These are phyloP conservation scores for Morbakka virulenta DNA, from an alignment of 30 jellyfish, hydroid and myxozoan species.

Conservation along the genomic window DNA sequence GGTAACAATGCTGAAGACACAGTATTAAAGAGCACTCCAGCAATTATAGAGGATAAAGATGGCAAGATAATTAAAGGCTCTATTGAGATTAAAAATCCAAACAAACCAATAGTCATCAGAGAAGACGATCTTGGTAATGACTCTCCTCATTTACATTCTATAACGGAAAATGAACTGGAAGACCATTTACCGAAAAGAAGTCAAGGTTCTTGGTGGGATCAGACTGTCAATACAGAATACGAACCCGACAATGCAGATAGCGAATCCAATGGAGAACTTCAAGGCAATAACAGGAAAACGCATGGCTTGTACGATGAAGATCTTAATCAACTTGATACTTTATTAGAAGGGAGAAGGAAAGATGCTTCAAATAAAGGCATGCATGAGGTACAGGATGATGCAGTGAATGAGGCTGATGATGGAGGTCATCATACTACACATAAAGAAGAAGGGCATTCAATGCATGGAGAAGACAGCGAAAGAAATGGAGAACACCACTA, in stretches of 20 bases:
- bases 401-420: constrained; percentile 15
- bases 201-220: background rate
- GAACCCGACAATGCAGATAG: no score
- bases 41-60: background rate
- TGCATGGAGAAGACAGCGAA: constrained; percentile 22
- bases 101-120: background rate
- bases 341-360: no score
- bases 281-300: background rate
- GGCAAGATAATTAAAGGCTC: background rate
- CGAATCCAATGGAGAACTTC: background rate
- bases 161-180: no score
- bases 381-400: no score
- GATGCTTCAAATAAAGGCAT: no score
- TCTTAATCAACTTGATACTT: background rate
- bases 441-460: no score
- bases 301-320: background rate
- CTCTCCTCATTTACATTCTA: background rate
- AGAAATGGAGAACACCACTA: constrained; percentile 27
- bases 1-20: background rate
- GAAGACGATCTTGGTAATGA: no score
- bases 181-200: background rate
- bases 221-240: background rate
- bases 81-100: background rate
- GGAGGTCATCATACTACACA: constrained; percentile 33
- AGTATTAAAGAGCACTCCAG: background rate